These are phyloP conservation scores for Drosophila pseudoobscura DNA, from an alignment of 1,140 invertebrate species.

Conservation along the genomic window DNA sequence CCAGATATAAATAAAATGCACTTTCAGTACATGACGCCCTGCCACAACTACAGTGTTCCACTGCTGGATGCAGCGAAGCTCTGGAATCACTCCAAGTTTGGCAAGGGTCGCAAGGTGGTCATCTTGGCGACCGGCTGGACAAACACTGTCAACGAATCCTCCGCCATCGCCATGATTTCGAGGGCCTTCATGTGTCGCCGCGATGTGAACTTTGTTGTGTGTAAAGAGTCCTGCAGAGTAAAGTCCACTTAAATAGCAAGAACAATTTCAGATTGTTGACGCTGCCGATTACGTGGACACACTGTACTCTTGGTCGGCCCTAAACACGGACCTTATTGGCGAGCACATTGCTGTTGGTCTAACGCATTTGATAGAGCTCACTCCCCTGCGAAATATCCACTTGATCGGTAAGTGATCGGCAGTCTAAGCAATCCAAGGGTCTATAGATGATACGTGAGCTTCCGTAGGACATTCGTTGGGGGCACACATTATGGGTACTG, in stretches of 20 bases:
- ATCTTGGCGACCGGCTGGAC: conserved; percentile 73
- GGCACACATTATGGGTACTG: conserved; percentile 84
- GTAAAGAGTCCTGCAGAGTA: not conserved
- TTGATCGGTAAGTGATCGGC: conserved; percentile 57
- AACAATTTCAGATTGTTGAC: conserved; percentile 60
- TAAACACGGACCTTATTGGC: conserved; percentile 78
- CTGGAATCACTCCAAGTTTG: conserved; percentile 61
- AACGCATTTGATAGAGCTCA: conserved; percentile 48
- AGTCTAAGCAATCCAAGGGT: too few species aligned
- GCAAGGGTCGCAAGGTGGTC: conserved; percentile 59
- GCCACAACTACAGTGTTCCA: conserved; percentile 66
- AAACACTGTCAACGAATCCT: conserved; percentile 65
- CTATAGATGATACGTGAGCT: not conserved
- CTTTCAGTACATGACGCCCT: conserved; percentile 73
- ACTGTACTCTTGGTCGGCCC: conserved; percentile 77
- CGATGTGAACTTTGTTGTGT: conserved; percentile 74
- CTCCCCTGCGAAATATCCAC: conserved; percentile 73
- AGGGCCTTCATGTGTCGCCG: conserved; percentile 68
- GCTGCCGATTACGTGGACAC: conserved; percentile 76
- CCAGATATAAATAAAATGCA: conserved; percentile 71
- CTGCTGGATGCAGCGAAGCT: conserved; percentile 54
- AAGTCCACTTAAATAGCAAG: not conserved
- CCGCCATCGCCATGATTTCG: conserved; percentile 62
- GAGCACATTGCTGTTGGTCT: conserved; percentile 64
- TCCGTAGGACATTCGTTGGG: conserved; percentile 82